Percentiles rank a stretch among this genome's conserved stretches.
Evolutionary conservation across 2,113 vertebrate species (phyloP).

Genomic region (Myxocyprinus asiaticus): DNA sequence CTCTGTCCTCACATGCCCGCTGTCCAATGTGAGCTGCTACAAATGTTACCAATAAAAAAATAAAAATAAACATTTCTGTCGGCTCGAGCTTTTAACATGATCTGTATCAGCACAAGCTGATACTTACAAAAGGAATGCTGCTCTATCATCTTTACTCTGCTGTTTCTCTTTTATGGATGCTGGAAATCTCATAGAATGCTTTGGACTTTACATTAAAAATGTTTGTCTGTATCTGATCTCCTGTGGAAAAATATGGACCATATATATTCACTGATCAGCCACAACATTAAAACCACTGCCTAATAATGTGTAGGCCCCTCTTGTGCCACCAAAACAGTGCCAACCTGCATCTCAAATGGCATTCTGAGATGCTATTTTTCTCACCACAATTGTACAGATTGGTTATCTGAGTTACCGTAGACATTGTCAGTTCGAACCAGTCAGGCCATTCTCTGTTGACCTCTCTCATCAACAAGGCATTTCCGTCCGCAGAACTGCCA

Average conservation of each 20-base stretch:
- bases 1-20: conserved; percentile 58
- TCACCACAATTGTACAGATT: no score
- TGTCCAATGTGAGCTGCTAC: conserved; percentile 56
- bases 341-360: no score
- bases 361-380: no score
- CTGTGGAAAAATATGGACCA: background rate
- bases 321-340: no score
- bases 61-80: conserved; percentile 48
- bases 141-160: background rate
- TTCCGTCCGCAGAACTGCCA: no score
- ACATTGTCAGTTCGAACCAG: no score
- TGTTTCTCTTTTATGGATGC: conserved; percentile 5
- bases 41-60: conserved; percentile 50
- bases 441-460: no score
- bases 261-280: background rate
- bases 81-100: conserved; percentile 56
- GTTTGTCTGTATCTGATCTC: conserved; percentile 5
- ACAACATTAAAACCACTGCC: no score
- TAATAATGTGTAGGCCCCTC: no score
- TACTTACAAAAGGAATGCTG: background rate
- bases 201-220: background rate
- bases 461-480: no score
- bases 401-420: no score
- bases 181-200: conserved; percentile 2
- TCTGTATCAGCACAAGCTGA: conserved; percentile 21